A percentile compares a stretch with the other conserved stretches of the same genome.
Evolutionary conservation across 2,797 vertebrate genomes (phyloP).

Genomic region (Myotis vivesi): DNA sequence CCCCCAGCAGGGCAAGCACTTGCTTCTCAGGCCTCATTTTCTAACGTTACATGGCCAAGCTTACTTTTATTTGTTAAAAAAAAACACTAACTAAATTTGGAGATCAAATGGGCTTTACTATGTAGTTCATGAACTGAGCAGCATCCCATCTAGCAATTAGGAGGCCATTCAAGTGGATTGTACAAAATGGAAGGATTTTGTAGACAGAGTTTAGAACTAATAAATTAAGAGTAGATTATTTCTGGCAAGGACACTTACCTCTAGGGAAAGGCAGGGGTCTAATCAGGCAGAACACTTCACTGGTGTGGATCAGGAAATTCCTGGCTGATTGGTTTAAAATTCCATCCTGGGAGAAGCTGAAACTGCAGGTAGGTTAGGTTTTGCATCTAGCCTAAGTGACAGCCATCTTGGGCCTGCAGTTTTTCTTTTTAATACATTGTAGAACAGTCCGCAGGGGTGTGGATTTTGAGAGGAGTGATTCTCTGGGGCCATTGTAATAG

Average conservation of each 20-base stretch:
- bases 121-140: background rate
- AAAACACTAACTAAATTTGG: background rate
- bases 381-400: background rate
- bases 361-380: background rate
- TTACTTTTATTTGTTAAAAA: background rate
- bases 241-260: background rate
- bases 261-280: background rate
- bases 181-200: background rate
- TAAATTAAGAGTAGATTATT: background rate
- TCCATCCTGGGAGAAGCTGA: background rate
- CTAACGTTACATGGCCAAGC: background rate
- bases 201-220: background rate
- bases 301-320: background rate
- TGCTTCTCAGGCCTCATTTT: background rate
- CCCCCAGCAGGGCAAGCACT: background rate
- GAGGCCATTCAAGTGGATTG: background rate
- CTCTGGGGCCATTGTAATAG: background rate
- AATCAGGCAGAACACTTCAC: background rate
- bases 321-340: background rate
- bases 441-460: background rate
- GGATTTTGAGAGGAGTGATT: background rate
- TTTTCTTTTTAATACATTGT: background rate
- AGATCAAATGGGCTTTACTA: background rate
- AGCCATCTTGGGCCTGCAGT: background rate
- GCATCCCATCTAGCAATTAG: background rate